Evolutionary conservation across 2,888 invertebrate genomes (phyloP), one percentile per base, ranked within the genome.

Genomic region (Sesia bembeciformis): DNA sequence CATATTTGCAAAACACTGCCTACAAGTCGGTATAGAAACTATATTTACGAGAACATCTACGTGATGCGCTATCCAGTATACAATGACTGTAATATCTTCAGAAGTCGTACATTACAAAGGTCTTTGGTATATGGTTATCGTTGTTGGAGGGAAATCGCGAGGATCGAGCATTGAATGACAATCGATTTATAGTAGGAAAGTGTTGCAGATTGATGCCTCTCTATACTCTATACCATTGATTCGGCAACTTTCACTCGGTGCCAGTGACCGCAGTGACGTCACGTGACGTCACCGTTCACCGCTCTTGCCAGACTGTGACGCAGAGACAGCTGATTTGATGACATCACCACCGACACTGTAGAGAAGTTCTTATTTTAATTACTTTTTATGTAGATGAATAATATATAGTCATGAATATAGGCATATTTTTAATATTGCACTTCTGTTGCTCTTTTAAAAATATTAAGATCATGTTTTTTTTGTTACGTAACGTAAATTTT

Each of bases 191-290:
- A 66, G 68, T 74, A 71, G 75, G 8, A 84, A 84, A 85, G 84
- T 85, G 82, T 83, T 78, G 72, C 76, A 74, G 83, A 84, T 83
- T 74, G 79, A 79, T 77, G 74, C 62, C 65, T 72, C 66, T 63
- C 62, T 68, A 23, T 46, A 8, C 46, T 8, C 4, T 46, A 3
- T 46, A 46, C 46, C 23, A 50, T 50, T 7, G 57, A 40, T 77
- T 76, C 64, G 72, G 71, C 55, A 60, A 84, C 87, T 87, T 87
- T 87, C 87, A 85, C 87, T 81, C 61, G 61, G 65, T 62, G 73
- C 63, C 72, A 70, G 66, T 68, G 76, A 68, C 74, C 74, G 70
- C 50, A 5, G 53, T 54, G 52, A 50, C 39, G 58, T 60, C 54
- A 56, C 52, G 52, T 54, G 55, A 57, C 58, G 56, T 53, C 55